Base-by-base conservation (phyloP, 2,113 vertebrate species). In the Odontesthes bonariensis region DNA sequence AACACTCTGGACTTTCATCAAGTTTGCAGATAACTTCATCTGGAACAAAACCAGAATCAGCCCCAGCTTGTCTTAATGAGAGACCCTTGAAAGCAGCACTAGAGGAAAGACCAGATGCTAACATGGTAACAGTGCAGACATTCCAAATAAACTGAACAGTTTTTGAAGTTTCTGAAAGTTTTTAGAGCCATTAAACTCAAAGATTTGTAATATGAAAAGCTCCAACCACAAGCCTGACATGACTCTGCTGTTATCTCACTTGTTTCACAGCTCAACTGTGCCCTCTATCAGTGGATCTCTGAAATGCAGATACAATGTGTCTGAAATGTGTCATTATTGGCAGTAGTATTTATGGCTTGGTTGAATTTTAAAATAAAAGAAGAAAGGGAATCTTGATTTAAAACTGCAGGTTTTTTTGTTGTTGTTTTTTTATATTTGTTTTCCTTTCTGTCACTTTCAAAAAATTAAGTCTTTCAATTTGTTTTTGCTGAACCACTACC, bases 251-350 rank as follows among this genome's bases (percentile, higher is more conserved):
- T 19, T 47, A 0, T 32, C 32, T 2, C 32, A 20, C 33, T 67
- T 33, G 67, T 86, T 94, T 68, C 88, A 84, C 33, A 87, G 94
- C 93, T 91, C 92, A 94, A 94, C 87, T 91, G 83, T 88, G 92
- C 94, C 93, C 93, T 93, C 94, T 94, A 92, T 89, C 88, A 71
- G 31, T 69, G 19, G 20, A 52, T 60, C 5, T 33, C 7, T 10
- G 46, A 53, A 91, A 17, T 77, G 61, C 85, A 88, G 23, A 16
- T 32, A 57, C 22, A 53, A 10, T 3, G 20, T 35, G 47, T 20
- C 2, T 32, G 9, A 2, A 52, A 17, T 19, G 10, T 42, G 10
- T 20, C 44, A 27, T 52, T 20, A 35, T 5, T 2, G 64, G 33
- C 54, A 47, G 13, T 20, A 47, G 51, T 38, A 31, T 47, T 16